Percentiles rank a stretch among this genome's conserved stretches.
These are phyloP conservation scores for Anableps anableps DNA, from an alignment of 2,797 vertebrate genomes.

Conservation along the genomic window DNA sequence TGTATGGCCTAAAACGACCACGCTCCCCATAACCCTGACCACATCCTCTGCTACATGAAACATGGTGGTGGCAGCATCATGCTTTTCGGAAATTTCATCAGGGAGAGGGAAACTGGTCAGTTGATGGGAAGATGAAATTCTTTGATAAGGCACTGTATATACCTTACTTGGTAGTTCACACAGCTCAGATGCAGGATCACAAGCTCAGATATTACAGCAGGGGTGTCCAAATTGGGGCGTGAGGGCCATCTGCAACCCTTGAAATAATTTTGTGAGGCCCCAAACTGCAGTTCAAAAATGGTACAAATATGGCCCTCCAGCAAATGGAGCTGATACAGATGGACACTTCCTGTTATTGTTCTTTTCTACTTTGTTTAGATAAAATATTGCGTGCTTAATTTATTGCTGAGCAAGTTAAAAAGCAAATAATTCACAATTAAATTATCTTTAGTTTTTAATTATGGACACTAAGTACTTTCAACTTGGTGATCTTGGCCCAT, in stretches of 20 bases:
- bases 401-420: too few relatives aligned
- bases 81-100: background rate
- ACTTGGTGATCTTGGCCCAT: too few relatives aligned
- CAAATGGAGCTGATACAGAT: too few relatives aligned
- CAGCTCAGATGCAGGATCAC: background rate
- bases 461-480: too few relatives aligned
- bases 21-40: background rate
- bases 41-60: background rate
- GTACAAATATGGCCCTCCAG: background rate
- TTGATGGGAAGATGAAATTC: background rate
- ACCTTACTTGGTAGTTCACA: background rate
- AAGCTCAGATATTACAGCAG: background rate
- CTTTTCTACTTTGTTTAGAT: background rate
- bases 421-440: too few relatives aligned
- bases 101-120: background rate
- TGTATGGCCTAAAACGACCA: background rate
- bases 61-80: background rate
- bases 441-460: too few relatives aligned
- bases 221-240: background rate
- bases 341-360: background rate
- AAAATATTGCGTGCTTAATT: background rate
- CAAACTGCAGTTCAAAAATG: background rate
- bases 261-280: background rate
- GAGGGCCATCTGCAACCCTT: background rate
- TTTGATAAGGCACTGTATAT: background rate